These are phyloP conservation scores for Isurus oxyrinchus DNA, from an alignment of 2,113 vertebrate genomes.

Conservation along the genomic window DNA sequence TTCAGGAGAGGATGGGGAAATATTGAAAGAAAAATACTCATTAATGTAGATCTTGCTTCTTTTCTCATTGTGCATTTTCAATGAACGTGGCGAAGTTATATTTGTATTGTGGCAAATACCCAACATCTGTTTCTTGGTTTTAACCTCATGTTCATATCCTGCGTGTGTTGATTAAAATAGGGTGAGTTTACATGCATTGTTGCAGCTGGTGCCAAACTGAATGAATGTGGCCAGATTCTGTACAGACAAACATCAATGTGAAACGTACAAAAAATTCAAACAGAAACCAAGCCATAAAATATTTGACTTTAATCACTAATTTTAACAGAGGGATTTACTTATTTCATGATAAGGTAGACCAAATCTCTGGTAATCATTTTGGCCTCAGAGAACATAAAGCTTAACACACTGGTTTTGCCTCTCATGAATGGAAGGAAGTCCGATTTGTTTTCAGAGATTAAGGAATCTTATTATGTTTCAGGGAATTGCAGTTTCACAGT, in stretches of 20 bases:
- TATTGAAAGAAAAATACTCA: neutral
- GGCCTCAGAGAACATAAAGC: neutral
- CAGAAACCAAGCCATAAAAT: neutral
- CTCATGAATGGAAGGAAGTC: neutral
- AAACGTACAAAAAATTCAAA: neutral
- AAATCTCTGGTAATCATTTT: neutral
- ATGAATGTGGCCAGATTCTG: neutral
- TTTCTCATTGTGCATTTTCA: neutral
- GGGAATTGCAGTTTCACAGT: neutral
- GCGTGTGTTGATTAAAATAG: neutral
- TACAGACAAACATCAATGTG: neutral
- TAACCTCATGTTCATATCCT: neutral
- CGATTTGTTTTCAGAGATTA: neutral
- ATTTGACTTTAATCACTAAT: neutral
- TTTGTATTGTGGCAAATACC: neutral
- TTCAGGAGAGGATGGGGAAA: neutral
- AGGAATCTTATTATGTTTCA: constrained; percentile 5
- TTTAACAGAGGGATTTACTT: neutral
- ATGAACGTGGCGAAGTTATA: neutral
- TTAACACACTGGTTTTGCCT: neutral
- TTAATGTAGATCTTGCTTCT: neutral
- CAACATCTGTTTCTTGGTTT: constrained; percentile 14
- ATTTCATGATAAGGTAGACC: neutral
- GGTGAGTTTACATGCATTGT: neutral
- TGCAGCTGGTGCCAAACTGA: neutral